Conservation (phyloP, 1,140 invertebrate species). For the Drosophila albomicans region DNA sequence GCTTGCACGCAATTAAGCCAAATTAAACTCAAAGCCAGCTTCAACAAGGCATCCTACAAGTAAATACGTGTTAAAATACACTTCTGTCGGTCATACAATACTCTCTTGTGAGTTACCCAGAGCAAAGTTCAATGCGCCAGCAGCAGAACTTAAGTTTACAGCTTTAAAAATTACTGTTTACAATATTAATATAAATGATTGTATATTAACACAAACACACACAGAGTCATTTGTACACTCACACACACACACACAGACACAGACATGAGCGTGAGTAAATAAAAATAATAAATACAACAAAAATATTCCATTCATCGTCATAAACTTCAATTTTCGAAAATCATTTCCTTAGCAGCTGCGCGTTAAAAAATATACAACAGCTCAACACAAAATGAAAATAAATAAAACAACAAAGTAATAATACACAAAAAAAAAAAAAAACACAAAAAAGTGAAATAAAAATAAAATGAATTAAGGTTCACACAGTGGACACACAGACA, state of each 20-base stretch:
- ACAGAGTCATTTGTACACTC: background rate
- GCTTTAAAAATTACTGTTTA: slow-evolving; percentile 69
- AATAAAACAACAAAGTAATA: slow-evolving; percentile 49
- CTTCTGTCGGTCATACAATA: slow-evolving; percentile 16
- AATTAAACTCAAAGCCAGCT: slow-evolving; percentile 55
- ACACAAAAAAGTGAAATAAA: slow-evolving; percentile 50
- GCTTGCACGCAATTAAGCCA: slow-evolving; percentile 77
- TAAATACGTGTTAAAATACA: slow-evolving; percentile 48
- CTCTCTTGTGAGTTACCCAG: slow-evolving; percentile 9
- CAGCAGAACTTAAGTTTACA: slow-evolving; percentile 71
- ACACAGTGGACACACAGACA: slow-evolving; percentile 67
- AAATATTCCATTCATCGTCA: slow-evolving; percentile 83
- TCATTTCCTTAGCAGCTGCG: slow-evolving; percentile 84
- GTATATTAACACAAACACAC: slow-evolving; percentile 59
- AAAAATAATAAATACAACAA: slow-evolving; percentile 57
- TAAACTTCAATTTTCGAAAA: slow-evolving; percentile 84
- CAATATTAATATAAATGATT: slow-evolving; percentile 76
- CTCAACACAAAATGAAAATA: slow-evolving; percentile 52
- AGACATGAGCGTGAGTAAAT: slow-evolving; percentile 31
- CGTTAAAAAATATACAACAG: slow-evolving; percentile 58
- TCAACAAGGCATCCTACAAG: slow-evolving; percentile 37
- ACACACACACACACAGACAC: slow-evolving; percentile 14
- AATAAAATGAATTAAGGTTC: slow-evolving; percentile 72
- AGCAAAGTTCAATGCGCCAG: slow-evolving; percentile 57
- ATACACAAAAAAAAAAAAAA: slow-evolving; percentile 25